phyloP scores from a whole-genome alignment of 2,888 invertebrate genomes.

The Dysmachus trigonus region DNA sequence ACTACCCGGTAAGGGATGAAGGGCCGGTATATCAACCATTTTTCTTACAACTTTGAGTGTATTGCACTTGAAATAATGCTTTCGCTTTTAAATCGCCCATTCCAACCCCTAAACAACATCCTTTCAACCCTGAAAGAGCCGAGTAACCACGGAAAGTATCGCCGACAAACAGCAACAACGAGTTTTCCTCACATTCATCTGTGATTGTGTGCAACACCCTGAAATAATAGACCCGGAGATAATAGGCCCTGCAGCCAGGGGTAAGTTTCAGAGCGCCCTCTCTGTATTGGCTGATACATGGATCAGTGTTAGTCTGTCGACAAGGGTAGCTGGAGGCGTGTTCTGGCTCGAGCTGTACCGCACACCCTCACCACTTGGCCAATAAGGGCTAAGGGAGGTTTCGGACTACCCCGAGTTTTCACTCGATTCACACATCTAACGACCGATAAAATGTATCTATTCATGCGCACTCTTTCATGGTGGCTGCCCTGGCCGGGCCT shows the following conservation, averaged over 20 bases:
- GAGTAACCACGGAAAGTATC: constrained; percentile 38
- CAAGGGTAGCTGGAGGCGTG: constrained; percentile 26
- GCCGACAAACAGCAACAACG: constrained; percentile 44
- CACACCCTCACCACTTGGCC: constrained; percentile 27
- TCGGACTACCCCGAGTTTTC: constrained; percentile 27
- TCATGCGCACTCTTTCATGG: constrained; percentile 36
- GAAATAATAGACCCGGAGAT: constrained; percentile 45
- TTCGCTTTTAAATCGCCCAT: constrained; percentile 44
- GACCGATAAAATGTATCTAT: constrained; percentile 5
- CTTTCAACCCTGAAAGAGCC: constrained; percentile 35
- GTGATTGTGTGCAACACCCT: constrained; percentile 49
- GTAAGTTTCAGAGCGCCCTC: background rate
- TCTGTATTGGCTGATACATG: background rate
- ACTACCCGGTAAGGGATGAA: constrained; percentile 22
- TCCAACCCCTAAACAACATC: constrained; percentile 39
- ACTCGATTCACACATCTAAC: constrained; percentile 12
- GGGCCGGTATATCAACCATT: constrained; percentile 30
- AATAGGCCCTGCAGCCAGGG: background rate
- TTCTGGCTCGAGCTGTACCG: background rate
- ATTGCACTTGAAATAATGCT: constrained; percentile 40
- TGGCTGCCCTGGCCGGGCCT: background rate
- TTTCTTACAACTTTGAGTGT: constrained; percentile 38
- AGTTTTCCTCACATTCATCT: constrained; percentile 44
- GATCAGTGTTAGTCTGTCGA: background rate
- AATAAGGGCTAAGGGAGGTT: constrained; percentile 45